Conservation (phyloP, 2,888 invertebrate species). For the Troides aeacus region DNA sequence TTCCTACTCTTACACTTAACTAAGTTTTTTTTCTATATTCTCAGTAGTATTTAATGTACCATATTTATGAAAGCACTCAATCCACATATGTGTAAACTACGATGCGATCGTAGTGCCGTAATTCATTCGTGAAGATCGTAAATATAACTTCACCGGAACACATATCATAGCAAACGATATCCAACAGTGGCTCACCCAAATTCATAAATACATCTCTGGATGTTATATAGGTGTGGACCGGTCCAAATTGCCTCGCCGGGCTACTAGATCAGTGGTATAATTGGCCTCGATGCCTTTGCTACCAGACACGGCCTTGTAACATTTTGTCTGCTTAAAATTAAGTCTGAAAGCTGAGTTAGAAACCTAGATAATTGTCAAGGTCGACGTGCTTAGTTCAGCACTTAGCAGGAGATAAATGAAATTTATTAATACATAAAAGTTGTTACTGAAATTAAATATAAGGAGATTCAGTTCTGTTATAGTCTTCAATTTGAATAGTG, state of each 20-base stretch:
- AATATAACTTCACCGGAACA: not conserved
- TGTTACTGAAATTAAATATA: not conserved
- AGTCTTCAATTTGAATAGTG: no score
- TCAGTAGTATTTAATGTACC: not conserved
- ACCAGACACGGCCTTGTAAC: constrained; percentile 18
- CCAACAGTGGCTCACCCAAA: not conserved
- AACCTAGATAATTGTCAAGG: constrained; percentile 11
- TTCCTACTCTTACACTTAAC: no score
- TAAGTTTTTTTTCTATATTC: no score
- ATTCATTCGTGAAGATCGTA: not conserved
- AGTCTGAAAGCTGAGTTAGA: constrained; percentile 16
- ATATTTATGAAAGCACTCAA: not conserved
- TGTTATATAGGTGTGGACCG: constrained; percentile 5
- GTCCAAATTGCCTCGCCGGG: constrained; percentile 26
- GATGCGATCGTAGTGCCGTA: not conserved
- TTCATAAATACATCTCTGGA: constrained; percentile 11
- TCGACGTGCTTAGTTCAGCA: constrained; percentile 11
- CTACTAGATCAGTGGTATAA: constrained; percentile 27
- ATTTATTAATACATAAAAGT: no score
- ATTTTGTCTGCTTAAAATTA: constrained; percentile 28
- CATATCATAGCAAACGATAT: not conserved
- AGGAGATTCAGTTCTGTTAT: no score
- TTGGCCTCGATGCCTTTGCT: constrained; percentile 26
- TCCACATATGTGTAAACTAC: not conserved
- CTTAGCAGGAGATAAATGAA: not conserved